These are phyloP conservation scores for Lethenteron reissneri DNA, from an alignment of 2,113 vertebrate species.

Conservation along the genomic window DNA sequence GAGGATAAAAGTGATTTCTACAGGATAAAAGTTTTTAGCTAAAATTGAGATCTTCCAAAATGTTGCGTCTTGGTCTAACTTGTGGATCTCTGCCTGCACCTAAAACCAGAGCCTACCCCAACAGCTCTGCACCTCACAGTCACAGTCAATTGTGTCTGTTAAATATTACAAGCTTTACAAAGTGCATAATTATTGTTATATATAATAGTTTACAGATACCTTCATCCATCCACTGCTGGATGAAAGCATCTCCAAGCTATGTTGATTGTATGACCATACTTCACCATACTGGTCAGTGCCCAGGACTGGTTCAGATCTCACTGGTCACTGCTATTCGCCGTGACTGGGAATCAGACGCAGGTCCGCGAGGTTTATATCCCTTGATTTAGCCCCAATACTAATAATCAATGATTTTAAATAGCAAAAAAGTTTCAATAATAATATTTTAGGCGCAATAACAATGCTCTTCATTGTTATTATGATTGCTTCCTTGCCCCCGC, in stretches of 20 bases:
- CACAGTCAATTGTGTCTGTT: neutral
- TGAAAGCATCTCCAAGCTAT: neutral
- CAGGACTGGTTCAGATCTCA: neutral
- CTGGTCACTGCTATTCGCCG: neutral
- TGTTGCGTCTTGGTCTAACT: neutral
- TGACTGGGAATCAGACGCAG: neutral
- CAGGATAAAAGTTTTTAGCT: neutral
- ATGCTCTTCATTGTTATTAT: no score
- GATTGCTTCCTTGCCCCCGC: no score
- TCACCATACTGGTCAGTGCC: neutral
- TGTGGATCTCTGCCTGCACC: neutral
- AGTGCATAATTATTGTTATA: neutral
- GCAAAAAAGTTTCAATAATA: neutral
- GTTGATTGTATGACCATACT: neutral
- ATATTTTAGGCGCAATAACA: no score
- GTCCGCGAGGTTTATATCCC: neutral
- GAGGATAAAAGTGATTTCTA: neutral
- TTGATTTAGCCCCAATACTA: neutral
- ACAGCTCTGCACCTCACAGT: neutral
- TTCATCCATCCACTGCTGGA: neutral
- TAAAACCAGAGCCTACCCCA: neutral
- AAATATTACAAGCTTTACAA: neutral
- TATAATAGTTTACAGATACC: neutral
- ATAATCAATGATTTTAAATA: neutral
- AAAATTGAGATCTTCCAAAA: neutral